phyloP scores from a whole-genome alignment of 2,888 invertebrate species.

The Andrena praecox region DNA sequence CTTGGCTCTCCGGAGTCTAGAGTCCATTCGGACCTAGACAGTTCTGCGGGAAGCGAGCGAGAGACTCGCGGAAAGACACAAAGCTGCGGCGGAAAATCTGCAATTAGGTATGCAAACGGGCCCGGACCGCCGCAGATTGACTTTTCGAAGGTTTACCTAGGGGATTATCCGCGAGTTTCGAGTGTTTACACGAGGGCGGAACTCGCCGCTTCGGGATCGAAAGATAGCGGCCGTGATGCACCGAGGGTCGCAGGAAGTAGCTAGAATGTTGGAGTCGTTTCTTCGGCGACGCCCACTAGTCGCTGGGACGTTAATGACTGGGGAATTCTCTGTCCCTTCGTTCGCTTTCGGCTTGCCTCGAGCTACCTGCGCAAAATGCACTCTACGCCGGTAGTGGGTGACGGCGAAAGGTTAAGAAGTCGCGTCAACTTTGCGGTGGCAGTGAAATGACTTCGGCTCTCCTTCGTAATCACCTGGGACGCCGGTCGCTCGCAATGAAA shows the following conservation, averaged over 20 bases:
- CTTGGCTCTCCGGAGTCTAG: neutral
- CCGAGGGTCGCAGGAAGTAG: conserved; percentile 45
- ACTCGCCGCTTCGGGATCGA: conserved; percentile 61
- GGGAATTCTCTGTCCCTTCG: conserved; percentile 57
- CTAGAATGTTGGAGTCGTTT: conserved; percentile 27
- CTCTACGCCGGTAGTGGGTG: neutral
- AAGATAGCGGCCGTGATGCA: conserved; percentile 63
- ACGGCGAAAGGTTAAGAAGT: neutral
- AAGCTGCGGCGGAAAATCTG: conserved; percentile 50
- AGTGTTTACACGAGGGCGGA: conserved; percentile 73
- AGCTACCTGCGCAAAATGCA: conserved; percentile 54
- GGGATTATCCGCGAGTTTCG: conserved; percentile 76
- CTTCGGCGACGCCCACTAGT: conserved; percentile 50
- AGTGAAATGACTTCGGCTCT: neutral
- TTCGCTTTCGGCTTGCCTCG: conserved; percentile 30
- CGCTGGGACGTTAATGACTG: conserved; percentile 66
- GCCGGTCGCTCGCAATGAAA: neutral
- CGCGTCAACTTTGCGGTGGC: neutral
- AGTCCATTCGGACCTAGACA: no score
- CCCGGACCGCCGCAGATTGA: conserved; percentile 64
- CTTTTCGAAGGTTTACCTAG: conserved; percentile 74
- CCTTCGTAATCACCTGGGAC: neutral
- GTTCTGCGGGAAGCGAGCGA: neutral
- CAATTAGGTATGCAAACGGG: conserved; percentile 74
- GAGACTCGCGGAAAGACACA: neutral